phyloP scores from a whole-genome alignment of 2,797 vertebrate species.

The Gymnocypris eckloni region DNA sequence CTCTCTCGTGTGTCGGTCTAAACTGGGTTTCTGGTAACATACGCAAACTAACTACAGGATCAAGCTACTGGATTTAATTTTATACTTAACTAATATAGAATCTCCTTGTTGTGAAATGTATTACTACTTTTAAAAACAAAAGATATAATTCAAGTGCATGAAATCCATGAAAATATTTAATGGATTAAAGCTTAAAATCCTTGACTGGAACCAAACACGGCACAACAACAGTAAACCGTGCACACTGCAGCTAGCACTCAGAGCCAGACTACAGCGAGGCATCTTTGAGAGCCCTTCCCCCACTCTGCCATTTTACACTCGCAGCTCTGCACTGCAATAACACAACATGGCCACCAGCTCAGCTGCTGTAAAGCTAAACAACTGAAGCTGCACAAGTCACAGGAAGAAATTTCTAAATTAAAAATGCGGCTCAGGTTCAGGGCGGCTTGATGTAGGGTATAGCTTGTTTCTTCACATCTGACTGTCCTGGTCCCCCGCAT shows the following conservation, averaged over 20 bases:
- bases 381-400: constrained; percentile 30
- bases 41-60: background rate
- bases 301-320: constrained; percentile 42
- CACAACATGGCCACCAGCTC: constrained; percentile 78
- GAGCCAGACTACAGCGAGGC: constrained; percentile 11
- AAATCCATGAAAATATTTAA: background rate
- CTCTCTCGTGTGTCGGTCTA: background rate
- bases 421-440: background rate
- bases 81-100: background rate
- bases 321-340: constrained; percentile 67
- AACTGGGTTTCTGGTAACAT: background rate
- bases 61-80: background rate
- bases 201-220: background rate
- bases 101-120: background rate
- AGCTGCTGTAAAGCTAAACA: constrained; percentile 14
- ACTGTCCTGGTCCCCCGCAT: background rate
- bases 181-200: background rate
- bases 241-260: background rate
- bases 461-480: constrained; percentile 1
- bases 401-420: background rate
- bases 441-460: background rate
- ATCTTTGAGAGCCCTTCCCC: constrained; percentile 30
- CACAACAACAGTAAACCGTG: background rate
- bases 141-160: background rate
- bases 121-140: background rate